Percentiles rank a stretch among this genome's conserved stretches.
Conservation (phyloP, 2,797 vertebrate species). For the Lycodopsis pacificus region DNA sequence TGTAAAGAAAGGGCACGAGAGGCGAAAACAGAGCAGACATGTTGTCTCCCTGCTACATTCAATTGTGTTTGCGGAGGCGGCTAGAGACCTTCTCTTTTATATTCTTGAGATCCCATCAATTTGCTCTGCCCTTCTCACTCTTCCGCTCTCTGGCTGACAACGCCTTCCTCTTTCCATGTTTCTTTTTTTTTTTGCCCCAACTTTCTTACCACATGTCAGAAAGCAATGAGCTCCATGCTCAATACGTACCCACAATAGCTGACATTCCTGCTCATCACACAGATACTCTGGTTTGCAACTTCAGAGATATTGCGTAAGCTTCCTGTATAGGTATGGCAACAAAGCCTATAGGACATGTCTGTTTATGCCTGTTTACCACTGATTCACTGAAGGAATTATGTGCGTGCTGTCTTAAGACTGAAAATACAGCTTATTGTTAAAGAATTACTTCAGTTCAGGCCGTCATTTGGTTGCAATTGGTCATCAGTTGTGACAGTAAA, state of each 20-base stretch:
- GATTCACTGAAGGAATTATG: constrained; percentile 49
- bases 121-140: constrained; percentile 43
- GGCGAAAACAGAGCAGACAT: constrained; percentile 46
- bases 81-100: constrained; percentile 41
- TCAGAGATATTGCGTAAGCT: constrained; percentile 58
- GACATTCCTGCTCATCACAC: constrained; percentile 81
- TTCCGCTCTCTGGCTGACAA: constrained; percentile 18
- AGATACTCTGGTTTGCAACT: constrained; percentile 67
- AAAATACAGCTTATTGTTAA: constrained; percentile 28
- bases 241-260: constrained; percentile 36
- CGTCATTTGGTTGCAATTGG: not conserved
- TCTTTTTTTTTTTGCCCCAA: constrained; percentile 36
- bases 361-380: constrained; percentile 23
- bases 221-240: constrained; percentile 39
- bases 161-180: constrained; percentile 16
- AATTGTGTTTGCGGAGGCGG: constrained; percentile 34
- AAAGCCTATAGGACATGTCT: constrained; percentile 53
- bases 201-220: constrained; percentile 36
- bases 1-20: constrained; percentile 32
- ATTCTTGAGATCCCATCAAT: constrained; percentile 55
- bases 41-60: constrained; percentile 47
- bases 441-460: constrained; percentile 10
- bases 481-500: not conserved
- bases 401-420: constrained; percentile 26
- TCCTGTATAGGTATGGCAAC: constrained; percentile 52